Evolutionary conservation across 2,888 invertebrate species (phyloP), one percentile per base, ranked within the genome.

Genomic region (Coelopa pilipes): DNA sequence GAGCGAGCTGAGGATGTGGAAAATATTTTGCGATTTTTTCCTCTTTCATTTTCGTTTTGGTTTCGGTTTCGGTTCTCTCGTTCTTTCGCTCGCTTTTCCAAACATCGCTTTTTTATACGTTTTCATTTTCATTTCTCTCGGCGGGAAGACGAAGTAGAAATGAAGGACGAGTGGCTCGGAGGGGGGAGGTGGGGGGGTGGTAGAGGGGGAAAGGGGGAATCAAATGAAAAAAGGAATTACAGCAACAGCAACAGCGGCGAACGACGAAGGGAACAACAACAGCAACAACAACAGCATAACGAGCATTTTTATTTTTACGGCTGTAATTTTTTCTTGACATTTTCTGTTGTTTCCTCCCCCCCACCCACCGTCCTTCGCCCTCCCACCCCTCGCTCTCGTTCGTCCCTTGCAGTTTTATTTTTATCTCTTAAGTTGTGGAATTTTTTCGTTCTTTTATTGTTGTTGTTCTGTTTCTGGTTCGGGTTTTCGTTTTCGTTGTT

Each of bases 21-120:
- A 83, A 83, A 84, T 84, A 82, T 83, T 83, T 84, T 82, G 80
- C 83, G 80, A 82, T 83, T 80, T 82, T 70, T 74, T 74, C 17
- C 66, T 60, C 80, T 82, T 72, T 81, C 81, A 80, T 80, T 80
- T 82, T 80, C 79, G n/a, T n/a, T n/a, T n/a, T n/a, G n/a, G n/a
- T n/a, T n/a, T n/a, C n/a, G n/a, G n/a, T n/a, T n/a, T n/a, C n/a
- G n/a, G n/a, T n/a, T n/a, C n/a, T n/a, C n/a, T n/a, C n/a, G 75
- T 77, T 76, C 74, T 78, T 75, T 76, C 60, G 60, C 60, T 55
- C 70, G 49, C 45, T 73, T 63, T 74, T 34, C 34, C 34, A 34
- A 34, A 34, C 34, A 34, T 34, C 77, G 69, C 75, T 75, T 73
- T 77, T 78, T 78, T 79, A 47, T 46, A 5, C n/a, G 17, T 80